Percentiles rank a stretch among this genome's conserved stretches.
Evolutionary conservation across 2,888 invertebrate species (phyloP).

Genomic region (Petrolisthes cinctipes): DNA sequence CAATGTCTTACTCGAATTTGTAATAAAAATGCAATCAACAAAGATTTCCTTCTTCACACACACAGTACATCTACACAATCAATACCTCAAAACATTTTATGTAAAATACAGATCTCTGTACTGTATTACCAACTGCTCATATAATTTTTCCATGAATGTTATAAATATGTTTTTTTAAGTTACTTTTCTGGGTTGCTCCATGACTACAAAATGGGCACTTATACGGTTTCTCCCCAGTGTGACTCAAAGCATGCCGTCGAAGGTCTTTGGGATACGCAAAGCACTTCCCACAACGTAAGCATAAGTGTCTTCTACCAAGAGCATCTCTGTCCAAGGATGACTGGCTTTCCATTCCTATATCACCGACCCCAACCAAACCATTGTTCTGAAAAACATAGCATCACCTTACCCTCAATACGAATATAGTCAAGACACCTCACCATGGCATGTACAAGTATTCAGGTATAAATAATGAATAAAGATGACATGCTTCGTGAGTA

Average conservation of each 20-base stretch:
- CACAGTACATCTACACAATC: background rate
- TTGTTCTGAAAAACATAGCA: constrained; percentile 34
- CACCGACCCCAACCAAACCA: constrained; percentile 36
- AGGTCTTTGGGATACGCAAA: constrained; percentile 26
- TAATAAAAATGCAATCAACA: background rate
- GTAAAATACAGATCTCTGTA: too few relatives aligned
- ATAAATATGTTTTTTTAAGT: constrained; percentile 35
- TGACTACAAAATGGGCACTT: constrained; percentile 32
- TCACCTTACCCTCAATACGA: background rate
- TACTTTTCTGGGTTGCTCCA: constrained; percentile 28
- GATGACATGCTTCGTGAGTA: too few relatives aligned
- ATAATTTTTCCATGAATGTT: constrained; percentile 19
- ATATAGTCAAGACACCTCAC: too few relatives aligned
- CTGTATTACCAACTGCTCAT: background rate
- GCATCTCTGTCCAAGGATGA: constrained; percentile 24
- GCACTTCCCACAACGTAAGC: constrained; percentile 22
- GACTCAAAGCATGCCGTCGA: constrained; percentile 23
- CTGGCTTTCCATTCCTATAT: constrained; percentile 16
- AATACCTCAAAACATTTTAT: too few relatives aligned
- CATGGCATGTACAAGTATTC: too few relatives aligned
- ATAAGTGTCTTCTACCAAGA: constrained; percentile 8
- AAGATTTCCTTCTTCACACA: constrained; percentile 30
- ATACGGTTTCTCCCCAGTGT: constrained; percentile 25
- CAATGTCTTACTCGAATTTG: constrained; percentile 54
- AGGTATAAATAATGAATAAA: too few relatives aligned